Evolutionary conservation across 2,113 vertebrate species (phyloP), one percentile per base, ranked within the genome.

Genomic region (Odobenus rosmarus): DNA sequence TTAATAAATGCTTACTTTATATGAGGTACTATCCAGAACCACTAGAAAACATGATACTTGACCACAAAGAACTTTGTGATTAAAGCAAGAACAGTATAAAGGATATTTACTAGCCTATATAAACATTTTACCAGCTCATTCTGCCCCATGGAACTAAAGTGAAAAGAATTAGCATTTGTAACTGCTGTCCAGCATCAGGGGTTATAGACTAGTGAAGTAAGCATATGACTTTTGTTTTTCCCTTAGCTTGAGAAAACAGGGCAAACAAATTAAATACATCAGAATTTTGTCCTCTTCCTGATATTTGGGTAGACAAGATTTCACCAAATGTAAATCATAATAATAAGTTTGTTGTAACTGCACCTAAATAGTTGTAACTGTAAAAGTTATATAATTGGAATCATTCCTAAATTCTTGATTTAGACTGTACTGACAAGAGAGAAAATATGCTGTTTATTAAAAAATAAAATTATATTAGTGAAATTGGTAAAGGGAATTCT

Each of bases 1-100:
- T 92, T 97, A 90, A 88, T 85, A 81, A 80, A 77, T 67, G 57
- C n/a, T 93, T 21, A 42, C 4, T 80, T 96, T 85, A 79, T 76
- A 46, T 19, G 33, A 77, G 24, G 51, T n/a, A 46, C 36, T 69
- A 16, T 53, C 2, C 51, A 67, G 81, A 96, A 93, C 76, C 77
- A 82, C 57, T 33, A 82, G 85, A 77, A 96, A 95, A 83, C 28
- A 62, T 31, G 39, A 21, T 26, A 53, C 12, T 36, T 49, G 51
- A 36, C 33, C 62, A 64, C 55, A 72, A 51, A 93, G 76, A 49
- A 79, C 46, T 59, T 83, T 36, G 46, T 93, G 77, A 88, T 88
- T 72, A 88, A 77, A 76, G 39, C 12, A 61, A 28, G 53, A 83
- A 19, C 39, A 64, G 55, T 53, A 18, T 7, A 42, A 91, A 36